A percentile compares a stretch with the other conserved stretches of the same genome.
These are phyloP conservation scores for Agonopterix alstromeriana DNA, from an alignment of 2,888 invertebrate species.

Conservation along the genomic window DNA sequence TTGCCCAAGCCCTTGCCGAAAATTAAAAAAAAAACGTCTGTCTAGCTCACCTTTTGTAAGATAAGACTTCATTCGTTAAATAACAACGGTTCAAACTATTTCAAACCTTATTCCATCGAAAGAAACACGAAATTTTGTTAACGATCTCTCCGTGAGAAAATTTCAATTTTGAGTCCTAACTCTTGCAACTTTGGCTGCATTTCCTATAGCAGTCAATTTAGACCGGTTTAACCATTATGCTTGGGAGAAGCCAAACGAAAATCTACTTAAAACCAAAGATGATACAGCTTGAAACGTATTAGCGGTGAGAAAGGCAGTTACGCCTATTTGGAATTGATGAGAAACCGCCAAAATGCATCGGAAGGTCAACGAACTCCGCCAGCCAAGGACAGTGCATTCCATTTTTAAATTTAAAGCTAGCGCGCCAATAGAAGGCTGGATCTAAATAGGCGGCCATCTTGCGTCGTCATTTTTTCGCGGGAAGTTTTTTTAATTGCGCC, in stretches of 20 bases:
- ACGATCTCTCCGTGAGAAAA: not conserved
- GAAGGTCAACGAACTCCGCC: conserved; percentile 68
- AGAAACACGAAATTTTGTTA: conserved; percentile 6
- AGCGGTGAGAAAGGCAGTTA: conserved; percentile 27
- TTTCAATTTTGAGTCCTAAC: conserved; percentile 22
- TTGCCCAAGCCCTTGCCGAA: conserved; percentile 9
- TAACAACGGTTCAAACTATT: not conserved
- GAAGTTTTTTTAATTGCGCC: conserved; percentile 51
- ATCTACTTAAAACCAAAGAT: conserved; percentile 24
- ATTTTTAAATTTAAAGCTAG: conserved; percentile 74
- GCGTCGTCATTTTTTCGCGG: conserved; percentile 59
- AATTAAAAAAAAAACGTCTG: conserved; percentile 6
- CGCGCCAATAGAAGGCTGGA: conserved; percentile 71
- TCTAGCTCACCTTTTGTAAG: conserved; percentile 10
- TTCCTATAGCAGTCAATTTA: conserved; percentile 33
- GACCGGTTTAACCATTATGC: conserved; percentile 24
- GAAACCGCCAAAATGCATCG: conserved; percentile 74
- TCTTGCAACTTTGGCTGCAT: conserved; percentile 29
- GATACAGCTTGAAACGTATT: conserved; percentile 31
- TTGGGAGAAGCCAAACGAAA: conserved; percentile 26
- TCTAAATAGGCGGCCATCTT: conserved; percentile 76
- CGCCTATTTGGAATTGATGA: conserved; percentile 37
- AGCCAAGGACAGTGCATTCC: conserved; percentile 76
- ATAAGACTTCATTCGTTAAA: conserved; percentile 5
- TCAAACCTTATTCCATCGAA: not conserved